These are phyloP conservation scores for Yponomeuta malinellus DNA, from an alignment of 2,888 invertebrate species.

Conservation along the genomic window DNA sequence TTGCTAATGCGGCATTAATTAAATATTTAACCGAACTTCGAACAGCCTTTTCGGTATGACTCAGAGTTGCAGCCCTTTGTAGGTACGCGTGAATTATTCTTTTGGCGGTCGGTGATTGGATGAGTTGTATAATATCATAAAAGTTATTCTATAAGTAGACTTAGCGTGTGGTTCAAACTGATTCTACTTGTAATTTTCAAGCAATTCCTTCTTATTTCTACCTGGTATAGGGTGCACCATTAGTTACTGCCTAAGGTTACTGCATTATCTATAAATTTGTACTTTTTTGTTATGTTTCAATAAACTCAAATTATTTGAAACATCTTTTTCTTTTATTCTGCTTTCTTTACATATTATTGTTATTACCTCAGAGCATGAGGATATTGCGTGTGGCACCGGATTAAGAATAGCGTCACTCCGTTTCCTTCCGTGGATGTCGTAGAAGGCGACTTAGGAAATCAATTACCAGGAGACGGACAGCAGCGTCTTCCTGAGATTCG, in stretches of 20 bases:
- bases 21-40: not conserved
- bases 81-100: not conserved
- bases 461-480: no score
- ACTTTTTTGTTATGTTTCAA: conserved; percentile 35
- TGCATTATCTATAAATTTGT: conserved; percentile 18
- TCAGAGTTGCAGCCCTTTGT: no score
- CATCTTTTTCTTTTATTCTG: not conserved
- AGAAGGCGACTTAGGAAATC: no score
- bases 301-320: conserved; percentile 27
- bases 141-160: not conserved
- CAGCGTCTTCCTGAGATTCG: no score
- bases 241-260: conserved; percentile 4
- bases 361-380: no score
- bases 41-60: no score
- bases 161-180: conserved; percentile 2
- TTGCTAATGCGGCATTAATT: not conserved
- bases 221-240: conserved; percentile 43
- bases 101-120: not conserved
- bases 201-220: conserved; percentile 25
- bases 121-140: conserved; percentile 6
- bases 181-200: not conserved
- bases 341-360: no score
- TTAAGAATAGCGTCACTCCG: no score
- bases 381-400: no score
- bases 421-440: no score